Evolutionary conservation across 2,888 invertebrate species (phyloP), one percentile per base, ranked within the genome.

Genomic region (Lissocephala sabroskyi): DNA sequence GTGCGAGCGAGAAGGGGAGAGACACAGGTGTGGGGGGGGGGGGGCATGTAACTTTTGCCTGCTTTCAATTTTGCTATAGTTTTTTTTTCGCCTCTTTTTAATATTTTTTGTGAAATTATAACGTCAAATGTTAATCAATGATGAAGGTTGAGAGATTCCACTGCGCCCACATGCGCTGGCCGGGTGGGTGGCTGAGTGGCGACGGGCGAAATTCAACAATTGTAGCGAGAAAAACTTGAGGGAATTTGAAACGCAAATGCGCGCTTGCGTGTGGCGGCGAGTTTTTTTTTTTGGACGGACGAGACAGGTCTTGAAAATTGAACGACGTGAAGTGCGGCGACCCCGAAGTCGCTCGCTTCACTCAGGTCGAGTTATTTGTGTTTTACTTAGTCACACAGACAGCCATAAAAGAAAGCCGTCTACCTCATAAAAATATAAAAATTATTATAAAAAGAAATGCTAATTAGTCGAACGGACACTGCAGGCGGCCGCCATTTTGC

Each of bases 111-210:
- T 73, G 70, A 70, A 70, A 70, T 77, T 70, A 70, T 75, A 75
- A 70, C 66, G 70, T 77, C 78, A 78, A 78, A 73, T 79, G 76
- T 73, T 76, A 79, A 74, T 79, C 68, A 76, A 68, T 76, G 63
- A 54, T 60, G 79, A 74, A 74, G 74, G 74, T 76, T 74, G 57
- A 36, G 30, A 43, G 30, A 42, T 4, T 32, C 10, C 10, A n/a
- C n/a, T n/a, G n/a, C n/a, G n/a, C n/a, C n/a, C n/a, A n/a, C n/a
- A n/a, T n/a, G n/a, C n/a, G n/a, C n/a, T n/a, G n/a, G n/a, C n/a
- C n/a, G n/a, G n/a, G 32, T 13, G 3, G 32, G 13, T 32, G 3
- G 32, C 3, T 3, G n/a, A 32, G 32, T 23, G 23, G 48, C 62
- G 52, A 30, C 40, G 47, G 23, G 23, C 16, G 19, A 45, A 56